Conservation (phyloP, 2,797 vertebrate species). For the Otolemur crassicaudatus region DNA sequence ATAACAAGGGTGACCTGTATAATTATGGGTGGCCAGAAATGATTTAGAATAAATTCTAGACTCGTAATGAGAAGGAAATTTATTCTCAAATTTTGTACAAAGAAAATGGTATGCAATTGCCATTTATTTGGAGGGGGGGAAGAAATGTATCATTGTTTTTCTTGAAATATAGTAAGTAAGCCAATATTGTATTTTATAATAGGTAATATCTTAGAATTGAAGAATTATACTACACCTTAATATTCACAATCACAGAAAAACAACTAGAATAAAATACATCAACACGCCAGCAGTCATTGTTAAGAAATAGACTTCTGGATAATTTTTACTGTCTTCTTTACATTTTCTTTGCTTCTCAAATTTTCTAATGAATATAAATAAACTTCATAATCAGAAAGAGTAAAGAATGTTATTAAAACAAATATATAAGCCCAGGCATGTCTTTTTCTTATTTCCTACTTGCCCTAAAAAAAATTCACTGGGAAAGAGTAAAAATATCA, state of each 20-base stretch:
- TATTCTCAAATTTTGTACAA: neutral
- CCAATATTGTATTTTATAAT: neutral
- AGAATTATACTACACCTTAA: neutral
- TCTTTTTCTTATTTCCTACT: neutral
- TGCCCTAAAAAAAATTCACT: neutral
- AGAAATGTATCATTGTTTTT: neutral
- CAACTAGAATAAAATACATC: neutral
- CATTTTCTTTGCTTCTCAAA: conserved; percentile 44
- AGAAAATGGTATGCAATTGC: neutral
- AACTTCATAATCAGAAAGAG: conserved; percentile 3
- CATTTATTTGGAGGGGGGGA: neutral
- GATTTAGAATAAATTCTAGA: conserved; percentile 40
- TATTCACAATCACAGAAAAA: conserved; percentile 54
- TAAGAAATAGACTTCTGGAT: neutral
- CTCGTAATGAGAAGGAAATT: neutral
- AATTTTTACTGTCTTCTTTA: neutral
- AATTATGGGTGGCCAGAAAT: neutral
- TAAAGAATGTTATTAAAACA: conserved; percentile 28
- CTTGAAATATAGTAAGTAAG: conserved; percentile 36
- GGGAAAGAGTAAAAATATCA: conserved; percentile 28
- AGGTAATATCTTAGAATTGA: neutral
- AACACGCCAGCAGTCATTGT: neutral
- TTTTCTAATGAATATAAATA: conserved; percentile 13
- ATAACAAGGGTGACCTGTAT: neutral
- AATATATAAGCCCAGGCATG: neutral